Conservation (phyloP, 2,888 invertebrate genomes). For the Epirrhoe tristata region DNA sequence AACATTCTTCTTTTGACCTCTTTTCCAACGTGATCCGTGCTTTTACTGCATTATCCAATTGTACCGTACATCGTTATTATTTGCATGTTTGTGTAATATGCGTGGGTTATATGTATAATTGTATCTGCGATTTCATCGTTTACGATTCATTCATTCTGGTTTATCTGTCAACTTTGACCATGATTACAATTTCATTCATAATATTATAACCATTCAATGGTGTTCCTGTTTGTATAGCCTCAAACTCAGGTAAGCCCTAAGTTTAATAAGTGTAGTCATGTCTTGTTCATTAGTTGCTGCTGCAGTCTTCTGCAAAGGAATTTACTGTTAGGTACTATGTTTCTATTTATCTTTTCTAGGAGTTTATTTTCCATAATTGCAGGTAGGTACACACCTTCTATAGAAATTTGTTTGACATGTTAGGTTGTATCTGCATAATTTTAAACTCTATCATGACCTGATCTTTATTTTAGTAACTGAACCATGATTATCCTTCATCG, state of each 20-base stretch:
- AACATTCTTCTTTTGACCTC: slow-evolving; percentile 64
- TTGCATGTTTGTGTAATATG: slow-evolving; percentile 19
- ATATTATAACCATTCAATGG: slow-evolving; percentile 29
- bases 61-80: slow-evolving; percentile 20
- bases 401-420: slow-evolving; percentile 8
- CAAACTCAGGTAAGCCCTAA: slow-evolving; percentile 32
- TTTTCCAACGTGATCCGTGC: slow-evolving; percentile 48
- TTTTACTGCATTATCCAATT: slow-evolving; percentile 36
- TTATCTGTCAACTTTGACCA: slow-evolving; percentile 30
- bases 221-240: slow-evolving; percentile 1
- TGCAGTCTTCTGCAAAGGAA: slow-evolving; percentile 49
- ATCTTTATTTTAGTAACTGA: slow-evolving; percentile 7
- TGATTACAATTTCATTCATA: slow-evolving; percentile 31
- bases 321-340: slow-evolving; percentile 47
- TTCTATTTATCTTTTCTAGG: slow-evolving; percentile 49
- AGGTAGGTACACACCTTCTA: slow-evolving; percentile 27
- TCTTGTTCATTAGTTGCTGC: slow-evolving; percentile 60
- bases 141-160: slow-evolving; percentile 26
- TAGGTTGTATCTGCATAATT: no score
- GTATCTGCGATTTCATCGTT: slow-evolving; percentile 23
- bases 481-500: slow-evolving; percentile 12
- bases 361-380: slow-evolving; percentile 39
- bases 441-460: neutral
- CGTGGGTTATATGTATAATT: slow-evolving; percentile 20
- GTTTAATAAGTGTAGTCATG: slow-evolving; percentile 60